Base-by-base conservation (phyloP, 2,113 vertebrate species). In the Lampris incognitus region DNA sequence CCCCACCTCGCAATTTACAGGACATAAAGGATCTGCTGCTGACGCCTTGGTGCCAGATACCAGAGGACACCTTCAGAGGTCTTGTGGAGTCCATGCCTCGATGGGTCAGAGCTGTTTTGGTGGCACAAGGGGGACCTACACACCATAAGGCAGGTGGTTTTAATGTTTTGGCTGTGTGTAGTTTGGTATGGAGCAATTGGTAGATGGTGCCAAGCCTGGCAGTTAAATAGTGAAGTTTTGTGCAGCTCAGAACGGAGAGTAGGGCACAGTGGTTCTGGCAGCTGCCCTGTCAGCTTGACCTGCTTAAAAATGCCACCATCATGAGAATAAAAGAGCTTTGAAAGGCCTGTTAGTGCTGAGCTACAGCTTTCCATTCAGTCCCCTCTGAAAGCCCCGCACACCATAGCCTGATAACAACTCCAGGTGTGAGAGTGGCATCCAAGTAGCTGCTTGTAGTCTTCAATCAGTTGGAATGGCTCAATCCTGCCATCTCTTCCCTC, bases 271-370 rank as follows among this genome's bases (percentile, higher is more conserved):
- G 82, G 78, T 80, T 64, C 66, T 0, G 74, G 66, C 51, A 64
- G 73, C 78, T 78, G 81, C 86, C 76, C 81, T 24, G 78, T 90
- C 91, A 90, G 86, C 90, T 82, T 88, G 79, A 89, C 89, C 89
- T 66, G 85, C 76, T 86, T 88, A 85, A 81, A 88, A 90, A 86
- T 0, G 78, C 68, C 78, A 81, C 72, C 70, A 83, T 88, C 87
- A 88, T 87, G 79, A 74, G 71, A 84, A 72, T 41, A 63, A 83
- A 80, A 83, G 66, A 85, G 81, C 70, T 82, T 72, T 78, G 65
- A 88, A 90, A 88, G 69, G 82, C 72, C 79, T 42, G 81, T 87
- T 85, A 91, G 81, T 88, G 88, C 89, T 91, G 88, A 92, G 87
- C 85, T 62, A 52, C 59, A 9, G 66, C 82, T 89, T 91, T 72